A percentile compares a stretch with the other conserved stretches of the same genome.
Conservation (phyloP, 2,113 vertebrate species). For the Zosterops borbonicus region DNA sequence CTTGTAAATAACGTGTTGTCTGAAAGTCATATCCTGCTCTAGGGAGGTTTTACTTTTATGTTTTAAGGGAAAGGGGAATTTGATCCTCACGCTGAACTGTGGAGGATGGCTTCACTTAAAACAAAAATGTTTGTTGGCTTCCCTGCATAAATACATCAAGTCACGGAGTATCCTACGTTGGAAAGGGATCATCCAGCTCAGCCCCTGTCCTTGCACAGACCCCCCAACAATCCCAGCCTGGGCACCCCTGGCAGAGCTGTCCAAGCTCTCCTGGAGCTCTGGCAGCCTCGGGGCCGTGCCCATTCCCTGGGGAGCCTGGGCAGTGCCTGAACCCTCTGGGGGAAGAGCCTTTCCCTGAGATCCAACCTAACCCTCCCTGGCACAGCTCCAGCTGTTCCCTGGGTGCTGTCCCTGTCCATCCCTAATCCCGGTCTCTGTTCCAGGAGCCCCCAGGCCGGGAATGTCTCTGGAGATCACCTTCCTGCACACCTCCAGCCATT, state of each 20-base stretch:
- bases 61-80: neutral
- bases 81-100: accelerated
- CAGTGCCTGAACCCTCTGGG: neutral
- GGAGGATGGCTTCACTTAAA: neutral
- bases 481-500: too few relatives aligned
- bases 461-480: too few relatives aligned
- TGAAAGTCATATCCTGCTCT: neutral
- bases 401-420: neutral
- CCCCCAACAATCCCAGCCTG: neutral
- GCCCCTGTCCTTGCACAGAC: neutral
- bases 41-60: neutral
- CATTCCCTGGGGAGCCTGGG: neutral
- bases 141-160: neutral
- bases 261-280: neutral
- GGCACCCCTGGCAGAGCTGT: accelerated
- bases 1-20: neutral
- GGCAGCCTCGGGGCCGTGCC: neutral
- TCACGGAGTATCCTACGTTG: accelerated
- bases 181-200: neutral
- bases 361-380: accelerated
- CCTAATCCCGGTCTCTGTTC: too few relatives aligned
- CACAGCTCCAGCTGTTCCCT: accelerated
- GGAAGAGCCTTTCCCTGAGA: neutral
- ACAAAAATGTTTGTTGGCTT: neutral
- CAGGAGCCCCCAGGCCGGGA: too few relatives aligned